A percentile compares a stretch with the other conserved stretches of the same genome.
Conservation (phyloP, 1,140 invertebrate species). For the Palaemon carinicauda region DNA sequence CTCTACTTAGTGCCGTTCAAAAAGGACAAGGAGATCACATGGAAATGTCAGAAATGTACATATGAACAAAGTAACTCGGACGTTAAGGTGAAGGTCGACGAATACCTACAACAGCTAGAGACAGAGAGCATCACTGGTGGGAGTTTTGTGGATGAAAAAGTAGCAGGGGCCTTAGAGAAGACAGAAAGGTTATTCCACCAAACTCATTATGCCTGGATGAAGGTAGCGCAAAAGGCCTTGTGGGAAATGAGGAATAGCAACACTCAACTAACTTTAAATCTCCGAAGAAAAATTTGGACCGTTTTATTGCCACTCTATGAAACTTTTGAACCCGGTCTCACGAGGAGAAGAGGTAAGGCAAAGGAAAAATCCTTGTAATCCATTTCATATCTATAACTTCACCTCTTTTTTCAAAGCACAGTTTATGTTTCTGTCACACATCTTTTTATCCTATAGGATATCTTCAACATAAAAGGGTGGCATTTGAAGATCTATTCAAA, state of each 20-base stretch:
- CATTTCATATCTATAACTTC: not conserved
- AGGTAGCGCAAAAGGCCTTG: constrained; percentile 26
- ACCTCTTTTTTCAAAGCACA: not conserved
- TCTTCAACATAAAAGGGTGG: not conserved
- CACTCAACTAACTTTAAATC: not conserved
- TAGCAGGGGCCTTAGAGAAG: constrained; percentile 2
- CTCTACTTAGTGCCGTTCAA: constrained; percentile 68
- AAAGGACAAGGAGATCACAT: constrained; percentile 69
- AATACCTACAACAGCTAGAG: constrained; percentile 56
- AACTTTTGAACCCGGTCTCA: constrained; percentile 48
- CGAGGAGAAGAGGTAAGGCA: constrained; percentile 45
- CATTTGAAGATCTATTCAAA: too few relatives aligned
- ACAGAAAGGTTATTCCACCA: constrained; percentile 30
- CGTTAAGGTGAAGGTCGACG: constrained; percentile 71
- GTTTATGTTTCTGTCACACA: not conserved
- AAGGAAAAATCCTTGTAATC: not conserved
- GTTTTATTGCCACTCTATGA: constrained; percentile 27
- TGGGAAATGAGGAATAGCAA: constrained; percentile 6
- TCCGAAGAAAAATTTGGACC: constrained; percentile 44
- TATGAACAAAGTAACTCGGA: constrained; percentile 70
- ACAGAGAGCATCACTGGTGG: constrained; percentile 39
- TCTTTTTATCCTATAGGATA: too few relatives aligned
- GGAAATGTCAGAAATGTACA: constrained; percentile 73
- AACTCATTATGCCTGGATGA: constrained; percentile 43
- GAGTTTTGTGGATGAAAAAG: not conserved